Base-by-base conservation (phyloP, 2,797 vertebrate species). In the Poeciliopsis presidionis region DNA sequence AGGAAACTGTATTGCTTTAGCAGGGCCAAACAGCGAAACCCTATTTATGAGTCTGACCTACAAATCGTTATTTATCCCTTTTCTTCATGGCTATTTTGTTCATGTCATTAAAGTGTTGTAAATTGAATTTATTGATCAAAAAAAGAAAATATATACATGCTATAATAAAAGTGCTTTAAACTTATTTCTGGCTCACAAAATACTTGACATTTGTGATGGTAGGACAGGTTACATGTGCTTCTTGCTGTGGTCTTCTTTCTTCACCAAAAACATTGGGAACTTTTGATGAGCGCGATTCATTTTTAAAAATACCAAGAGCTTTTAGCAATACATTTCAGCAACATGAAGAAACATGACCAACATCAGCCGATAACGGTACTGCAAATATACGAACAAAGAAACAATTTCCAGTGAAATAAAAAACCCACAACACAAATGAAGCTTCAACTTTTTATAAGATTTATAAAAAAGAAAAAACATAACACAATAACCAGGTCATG, bases 381-480 rank as follows among this genome's bases (percentile, higher is more conserved):
- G 2, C 8, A 57, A n/a, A 28, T 13, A 57, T 57, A 33, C 1
- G 6, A 22, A 53, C 51, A 53, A 25, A 9, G 22, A 53, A 53
- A 53, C 22, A 22, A 25, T 25, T 70, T 45, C 25, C 67, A 70
- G 67, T 45, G 8, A 53, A 82, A 59, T 46, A 73, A 92, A 91
- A 88, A 9, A 72, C 81, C 5, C 78, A 90, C 77, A 85, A 16
- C 18, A 90, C 76, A 75, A 78, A 76, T 49, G 36, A 74, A 88
- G 39, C 78, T 94, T 92, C 83, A 88, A 36, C 76, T 88, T 93
- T 93, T 93, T 93, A 94, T 93, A 92, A 92, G 91, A 94, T 91
- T 93, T 94, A 89, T 93, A 92, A 87, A 91, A 89, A 90, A 90
- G 47, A 90, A 91, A 61, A 89, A 90, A 57, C 30, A 55, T 82